Evolutionary conservation across 2,888 invertebrate species (phyloP).

Genomic region (Digitonthophagus gazella): DNA sequence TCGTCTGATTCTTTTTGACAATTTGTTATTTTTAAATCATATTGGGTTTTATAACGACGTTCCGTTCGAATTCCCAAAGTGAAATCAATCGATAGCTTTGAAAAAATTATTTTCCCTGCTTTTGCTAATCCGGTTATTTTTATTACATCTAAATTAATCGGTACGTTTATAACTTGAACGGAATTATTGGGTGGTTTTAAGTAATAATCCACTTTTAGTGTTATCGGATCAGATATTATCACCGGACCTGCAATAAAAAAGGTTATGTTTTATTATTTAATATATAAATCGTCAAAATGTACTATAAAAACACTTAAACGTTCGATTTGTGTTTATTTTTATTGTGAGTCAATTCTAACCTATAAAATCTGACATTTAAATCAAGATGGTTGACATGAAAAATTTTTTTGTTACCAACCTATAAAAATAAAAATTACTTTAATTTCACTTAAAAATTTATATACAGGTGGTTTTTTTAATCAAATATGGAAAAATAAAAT

Average conservation of each 20-base stretch:
- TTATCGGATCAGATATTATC: neutral
- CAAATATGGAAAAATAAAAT: too few species aligned
- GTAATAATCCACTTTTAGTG: constrained; percentile 1
- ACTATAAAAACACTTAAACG: too few species aligned
- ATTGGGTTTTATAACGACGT: neutral
- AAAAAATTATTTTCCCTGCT: neutral
- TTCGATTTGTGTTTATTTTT: too few species aligned
- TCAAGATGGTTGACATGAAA: too few species aligned
- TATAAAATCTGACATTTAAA: too few species aligned
- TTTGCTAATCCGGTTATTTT: constrained; percentile 10
- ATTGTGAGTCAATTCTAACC: too few species aligned
- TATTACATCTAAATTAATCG: neutral
- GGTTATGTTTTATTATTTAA: neutral
- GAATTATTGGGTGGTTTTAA: neutral
- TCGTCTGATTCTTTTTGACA: neutral
- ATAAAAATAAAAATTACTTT: too few species aligned
- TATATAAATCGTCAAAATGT: too few species aligned
- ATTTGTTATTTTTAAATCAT: constrained; percentile 8
- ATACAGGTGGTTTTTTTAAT: too few species aligned
- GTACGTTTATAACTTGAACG: neutral
- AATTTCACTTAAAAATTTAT: too few species aligned
- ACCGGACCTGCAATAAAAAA: constrained; percentile 1
- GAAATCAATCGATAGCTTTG: constrained; percentile 1
- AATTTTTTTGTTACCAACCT: too few species aligned
- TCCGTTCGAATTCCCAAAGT: neutral